Evolutionary conservation across 64 coral and sea anemone genomes (phyloP).

Genomic region (Astreopora myriophthalma): DNA sequence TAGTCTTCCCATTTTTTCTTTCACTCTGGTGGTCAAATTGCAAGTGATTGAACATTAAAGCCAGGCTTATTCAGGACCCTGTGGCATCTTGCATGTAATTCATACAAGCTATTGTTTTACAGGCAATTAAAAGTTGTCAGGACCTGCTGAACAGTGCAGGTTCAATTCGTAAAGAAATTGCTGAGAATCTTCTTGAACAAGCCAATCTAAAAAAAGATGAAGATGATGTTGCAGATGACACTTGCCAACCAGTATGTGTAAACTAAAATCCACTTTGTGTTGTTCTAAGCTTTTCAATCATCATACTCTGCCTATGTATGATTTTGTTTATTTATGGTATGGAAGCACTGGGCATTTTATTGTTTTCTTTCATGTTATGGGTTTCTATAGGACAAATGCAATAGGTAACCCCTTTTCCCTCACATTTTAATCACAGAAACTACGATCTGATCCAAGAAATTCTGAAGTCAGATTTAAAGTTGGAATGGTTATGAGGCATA

Average conservation of each 20-base stretch:
- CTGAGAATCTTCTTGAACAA: not conserved
- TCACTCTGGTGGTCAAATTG: no score
- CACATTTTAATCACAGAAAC: slow-evolving; percentile 59
- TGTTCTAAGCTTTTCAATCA: no score
- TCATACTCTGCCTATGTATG: no score
- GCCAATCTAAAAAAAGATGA: not conserved
- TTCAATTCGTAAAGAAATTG: not conserved
- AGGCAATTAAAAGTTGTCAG: not conserved
- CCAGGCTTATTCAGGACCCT: no score
- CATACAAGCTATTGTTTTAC: not conserved
- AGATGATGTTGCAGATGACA: not conserved
- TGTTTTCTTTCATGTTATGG: no score
- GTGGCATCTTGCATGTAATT: not conserved
- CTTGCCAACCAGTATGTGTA: not conserved
- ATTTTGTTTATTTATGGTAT: no score
- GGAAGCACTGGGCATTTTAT: no score
- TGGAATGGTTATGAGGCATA: slow-evolving; percentile 96
- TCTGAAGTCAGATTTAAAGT: slow-evolving; percentile 70
- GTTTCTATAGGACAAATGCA: no score
- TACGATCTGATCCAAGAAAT: slow-evolving; percentile 72
- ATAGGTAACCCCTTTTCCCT: no score
- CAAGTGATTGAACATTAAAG: no score
- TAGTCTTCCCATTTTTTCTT: no score
- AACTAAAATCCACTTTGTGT: no score
- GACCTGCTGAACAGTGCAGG: not conserved